A percentile compares a stretch with the other conserved stretches of the same genome.
Conservation (phyloP, 2,113 vertebrate species). For the Corydoras sp. region DNA sequence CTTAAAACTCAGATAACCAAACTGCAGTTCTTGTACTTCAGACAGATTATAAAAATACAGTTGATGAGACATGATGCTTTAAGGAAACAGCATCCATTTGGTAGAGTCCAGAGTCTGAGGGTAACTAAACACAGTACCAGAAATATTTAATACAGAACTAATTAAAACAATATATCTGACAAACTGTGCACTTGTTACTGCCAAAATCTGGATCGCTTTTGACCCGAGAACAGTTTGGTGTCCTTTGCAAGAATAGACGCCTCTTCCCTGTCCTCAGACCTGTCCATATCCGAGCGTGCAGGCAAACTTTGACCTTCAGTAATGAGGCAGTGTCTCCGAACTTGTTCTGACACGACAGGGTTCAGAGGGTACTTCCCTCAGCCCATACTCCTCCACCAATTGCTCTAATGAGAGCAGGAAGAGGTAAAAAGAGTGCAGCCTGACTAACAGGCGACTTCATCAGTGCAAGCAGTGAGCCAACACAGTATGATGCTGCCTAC, state of each 20-base stretch:
- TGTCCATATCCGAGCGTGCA: constrained; percentile 23
- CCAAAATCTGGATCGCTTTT: background rate
- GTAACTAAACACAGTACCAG: too few species aligned
- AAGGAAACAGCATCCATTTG: too few species aligned
- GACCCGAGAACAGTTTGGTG: background rate
- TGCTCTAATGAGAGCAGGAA: constrained; percentile 48
- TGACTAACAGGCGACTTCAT: constrained; percentile 65
- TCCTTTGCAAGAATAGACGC: background rate
- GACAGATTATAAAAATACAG: too few species aligned
- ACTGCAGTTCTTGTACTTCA: too few species aligned
- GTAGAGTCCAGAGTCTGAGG: too few species aligned
- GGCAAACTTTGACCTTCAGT: constrained; percentile 42
- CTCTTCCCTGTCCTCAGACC: constrained; percentile 6
- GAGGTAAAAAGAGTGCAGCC: constrained; percentile 41
- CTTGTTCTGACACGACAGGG: constrained; percentile 37
- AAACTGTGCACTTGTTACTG: background rate
- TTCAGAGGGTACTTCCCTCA: constrained; percentile 28
- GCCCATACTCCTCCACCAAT: constrained; percentile 27
- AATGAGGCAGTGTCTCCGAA: constrained; percentile 41
- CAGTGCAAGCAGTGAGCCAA: constrained; percentile 60
- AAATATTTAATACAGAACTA: too few species aligned
- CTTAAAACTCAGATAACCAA: too few species aligned
- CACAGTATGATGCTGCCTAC: constrained; percentile 61
- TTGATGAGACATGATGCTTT: too few species aligned
- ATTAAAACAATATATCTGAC: too few species aligned